Base-by-base conservation (phyloP, 2,113 vertebrate genomes). In the Menura novaehollandiae region DNA sequence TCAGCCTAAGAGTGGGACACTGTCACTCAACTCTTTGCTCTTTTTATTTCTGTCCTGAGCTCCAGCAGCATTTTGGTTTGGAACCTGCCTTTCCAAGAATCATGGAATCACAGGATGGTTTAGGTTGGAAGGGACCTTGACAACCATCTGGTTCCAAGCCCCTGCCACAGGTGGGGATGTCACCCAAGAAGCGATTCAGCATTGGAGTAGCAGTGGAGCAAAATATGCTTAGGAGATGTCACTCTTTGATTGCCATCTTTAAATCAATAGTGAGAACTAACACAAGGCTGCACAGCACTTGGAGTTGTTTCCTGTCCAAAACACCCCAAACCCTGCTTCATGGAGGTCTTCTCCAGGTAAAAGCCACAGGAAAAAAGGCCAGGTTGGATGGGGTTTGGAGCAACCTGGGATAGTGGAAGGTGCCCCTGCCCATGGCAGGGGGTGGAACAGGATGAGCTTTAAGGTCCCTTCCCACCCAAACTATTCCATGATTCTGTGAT, bases 331-430 rank as follows among this genome's bases (percentile, higher is more conserved):
- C 1, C 7, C 22, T 75, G 62, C 46, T 80, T n/a, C 59, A 47
- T 2, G 1, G n/a, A 72, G 43, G 24, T 75, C 22, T 60, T 68
- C 39, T 77, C 47, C 59, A 62, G 32, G 47, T 15, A 27, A 66
- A 66, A 89, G 26, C 21, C 62, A 77, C 51, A 44, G 11, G 3
- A 9, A 11, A 7, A 73, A 60, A 64, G 39, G 32, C 14, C 37
- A 5, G 6, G 43, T 0, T 49, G 47, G 64, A 49, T 1, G 5
- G 47, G 22, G 19, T 23, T 23, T 15, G 68, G 43, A 27, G 32
- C 21, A 35, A 0, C 3, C 26, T 44, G 68, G 33, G 8, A 5
- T 1, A 6, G 41, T 11, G 30, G 41, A 0, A 71, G 23, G 4
- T 53, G 55, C 33, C 64, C 46, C 27, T 60, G 53, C 10, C 47